phyloP scores from a whole-genome alignment of 2,888 invertebrate species.

The Nomada flava region DNA sequence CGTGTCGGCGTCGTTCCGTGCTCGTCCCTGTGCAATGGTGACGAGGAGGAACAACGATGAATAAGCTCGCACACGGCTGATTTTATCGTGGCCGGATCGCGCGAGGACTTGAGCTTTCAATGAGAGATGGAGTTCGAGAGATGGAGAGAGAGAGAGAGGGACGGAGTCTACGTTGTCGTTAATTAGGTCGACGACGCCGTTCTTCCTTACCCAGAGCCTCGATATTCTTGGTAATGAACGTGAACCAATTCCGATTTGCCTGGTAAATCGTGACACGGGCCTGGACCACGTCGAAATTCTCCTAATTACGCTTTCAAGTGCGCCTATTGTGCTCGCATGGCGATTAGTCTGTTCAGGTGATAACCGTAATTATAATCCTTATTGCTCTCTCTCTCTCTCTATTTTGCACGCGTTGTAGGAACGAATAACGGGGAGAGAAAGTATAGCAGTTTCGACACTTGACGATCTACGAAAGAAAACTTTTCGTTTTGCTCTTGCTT shows the following conservation, averaged over 20 bases:
- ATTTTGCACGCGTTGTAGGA: no score
- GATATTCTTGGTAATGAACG: constrained; percentile 42
- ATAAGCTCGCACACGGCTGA: constrained; percentile 40
- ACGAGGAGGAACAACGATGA: constrained; percentile 28
- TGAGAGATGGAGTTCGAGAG: constrained; percentile 16
- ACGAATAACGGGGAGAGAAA: no score
- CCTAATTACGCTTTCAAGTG: constrained; percentile 28
- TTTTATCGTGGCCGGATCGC: constrained; percentile 53
- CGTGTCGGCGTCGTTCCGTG: constrained; percentile 19
- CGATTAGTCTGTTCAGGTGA: background rate
- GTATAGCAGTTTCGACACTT: no score
- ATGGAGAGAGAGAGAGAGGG: background rate
- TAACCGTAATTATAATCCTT: no score
- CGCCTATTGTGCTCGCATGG: constrained; percentile 3
- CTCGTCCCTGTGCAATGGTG: background rate
- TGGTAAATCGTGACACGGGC: constrained; percentile 5
- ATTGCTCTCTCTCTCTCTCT: no score
- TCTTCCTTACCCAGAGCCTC: background rate
- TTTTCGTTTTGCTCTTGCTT: no score
- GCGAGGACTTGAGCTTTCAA: constrained; percentile 48
- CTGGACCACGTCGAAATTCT: constrained; percentile 18
- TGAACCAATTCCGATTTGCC: constrained; percentile 58
- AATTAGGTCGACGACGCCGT: constrained; percentile 65
- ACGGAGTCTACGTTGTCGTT: constrained; percentile 51
- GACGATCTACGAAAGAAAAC: no score